Percentiles rank a stretch among this genome's conserved stretches.
phyloP scores from a whole-genome alignment of 2,113 vertebrate genomes.

The Mohoua ochrocephala region DNA sequence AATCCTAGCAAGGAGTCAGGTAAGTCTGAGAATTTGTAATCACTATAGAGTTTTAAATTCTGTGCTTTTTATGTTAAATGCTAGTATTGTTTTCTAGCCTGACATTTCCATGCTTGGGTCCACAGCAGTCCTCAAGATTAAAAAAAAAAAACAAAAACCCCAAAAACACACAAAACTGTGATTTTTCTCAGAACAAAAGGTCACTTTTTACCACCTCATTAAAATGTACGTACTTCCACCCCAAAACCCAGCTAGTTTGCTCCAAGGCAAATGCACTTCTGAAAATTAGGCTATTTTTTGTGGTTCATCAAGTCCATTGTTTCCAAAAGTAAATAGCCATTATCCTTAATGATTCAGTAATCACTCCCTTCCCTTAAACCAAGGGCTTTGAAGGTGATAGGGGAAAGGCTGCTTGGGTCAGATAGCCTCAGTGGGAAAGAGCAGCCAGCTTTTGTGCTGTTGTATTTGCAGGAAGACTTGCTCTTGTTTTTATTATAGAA shows the following conservation, averaged over 20 bases:
- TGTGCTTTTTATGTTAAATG: not conserved
- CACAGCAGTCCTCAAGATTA: not conserved
- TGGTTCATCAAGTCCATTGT: conserved; percentile 49
- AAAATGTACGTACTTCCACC: not conserved
- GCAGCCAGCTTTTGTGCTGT: not conserved
- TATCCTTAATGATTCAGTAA: not conserved
- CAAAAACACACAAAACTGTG: no score
- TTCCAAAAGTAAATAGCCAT: conserved; percentile 46
- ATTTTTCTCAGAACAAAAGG: not conserved
- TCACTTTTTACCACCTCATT: not conserved
- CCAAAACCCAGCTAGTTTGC: not conserved
- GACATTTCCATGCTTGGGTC: not conserved
- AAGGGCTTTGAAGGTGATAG: not conserved
- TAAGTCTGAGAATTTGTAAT: not conserved
- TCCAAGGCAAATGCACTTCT: not conserved
- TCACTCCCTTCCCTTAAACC: conserved; percentile 25
- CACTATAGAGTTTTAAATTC: not conserved
- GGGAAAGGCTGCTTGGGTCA: conserved; percentile 5
- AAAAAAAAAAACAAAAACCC: not conserved
- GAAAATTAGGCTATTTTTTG: conserved; percentile 19
- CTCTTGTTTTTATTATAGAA: conserved; percentile 13
- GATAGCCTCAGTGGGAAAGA: not conserved
- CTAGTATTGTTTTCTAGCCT: not conserved
- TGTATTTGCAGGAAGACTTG: not conserved
- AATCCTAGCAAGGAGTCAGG: not conserved